Base-by-base conservation (phyloP, 2,113 vertebrate genomes). In the Podarcis cretensis region DNA sequence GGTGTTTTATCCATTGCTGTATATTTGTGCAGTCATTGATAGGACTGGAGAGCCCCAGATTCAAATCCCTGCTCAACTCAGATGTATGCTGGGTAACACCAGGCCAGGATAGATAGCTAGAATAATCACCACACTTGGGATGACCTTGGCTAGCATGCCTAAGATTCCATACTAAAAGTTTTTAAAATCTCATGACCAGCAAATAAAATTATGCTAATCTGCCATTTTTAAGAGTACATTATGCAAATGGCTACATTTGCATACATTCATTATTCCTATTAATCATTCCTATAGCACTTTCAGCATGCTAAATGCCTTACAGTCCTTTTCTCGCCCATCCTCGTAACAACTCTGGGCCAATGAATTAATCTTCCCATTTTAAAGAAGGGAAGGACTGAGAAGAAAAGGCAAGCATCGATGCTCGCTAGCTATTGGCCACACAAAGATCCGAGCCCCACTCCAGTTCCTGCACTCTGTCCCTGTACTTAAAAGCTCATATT, bases 171-270 rank as follows among this genome's bases (percentile, higher is more conserved):
- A 57, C 48, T 81, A 73, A 87, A 59, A 84, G 63, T 69, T 68
- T 69, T 68, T 69, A 68, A 65, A 48, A 68, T 54, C 66, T 74
- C 43, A 77, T 37, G 23, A 57, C 40, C 63, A 82, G 69, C 80
- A 89, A 89, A 89, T 89, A 84, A 84, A 84, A 89, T 88, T 88
- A 88, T 84, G 87, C 59, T 89, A 89, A 84, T 89, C 78, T 84
- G 81, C 74, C 81, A 89, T 84, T 89, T 88, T 88, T 32, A 37
- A 37, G 43, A 87, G 43, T 69, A 84, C 65, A 84, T 89, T 89
- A 84, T 89, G 87, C 81, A 89, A 84, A 89, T 66, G 69, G 74
- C 40, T 25, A 68, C n/a, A 88, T 89, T 89, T 89, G 63, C 87
- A 89, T 84, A 32, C 6, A 84, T 59, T 69, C 81, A 83, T 89